Evolutionary conservation across 2,888 invertebrate genomes (phyloP), one percentile per base, ranked within the genome.

Genomic region (Didymodactylos carnosus): DNA sequence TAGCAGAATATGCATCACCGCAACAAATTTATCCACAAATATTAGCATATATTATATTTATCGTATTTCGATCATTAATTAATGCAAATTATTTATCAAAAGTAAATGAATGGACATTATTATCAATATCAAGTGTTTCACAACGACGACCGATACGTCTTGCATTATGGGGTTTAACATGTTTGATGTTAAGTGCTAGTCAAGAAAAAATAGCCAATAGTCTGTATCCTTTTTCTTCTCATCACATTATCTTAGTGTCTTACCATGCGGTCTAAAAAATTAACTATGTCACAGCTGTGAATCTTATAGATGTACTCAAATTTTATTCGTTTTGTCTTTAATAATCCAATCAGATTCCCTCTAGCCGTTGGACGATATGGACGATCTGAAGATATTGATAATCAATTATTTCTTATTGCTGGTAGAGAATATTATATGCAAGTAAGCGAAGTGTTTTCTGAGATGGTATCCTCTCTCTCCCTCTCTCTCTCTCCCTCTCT

Each of bases 81-180:
- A 71, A 74, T 40, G 71, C 62, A 62, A 53, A 51, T 46, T 53
- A 51, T 29, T 43, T 41, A 35, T 78, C 79, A 25, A 77, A 94
- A 40, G 87, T 95, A 6, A 91, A 91, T 83, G 94, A 94, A 78
- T 97, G 95, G 95, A 86, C 87, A 46, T 84, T 87, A 78, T 80
- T 87, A 76, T 86, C 84, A 23, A 79, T 87, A 73, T 84, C 86
- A 83, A 86, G 89, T 87, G 89, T 90, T 80, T 88, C 89, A 39
- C 88, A 89, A 79, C 87, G 88, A 75, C 86, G 88, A 77, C 89
- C 89, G 1, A 82, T 88, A 71, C 86, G 88, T 19, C 88, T 88
- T 86, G 88, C 89, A 2, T 87, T 88, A 14, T 90, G 89, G 89
- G 88, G 88, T 79, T 84, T 90, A 51, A 88, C 89, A 1, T 88